phyloP scores from a whole-genome alignment of 2,797 vertebrate species.

The Pampus argenteus region DNA sequence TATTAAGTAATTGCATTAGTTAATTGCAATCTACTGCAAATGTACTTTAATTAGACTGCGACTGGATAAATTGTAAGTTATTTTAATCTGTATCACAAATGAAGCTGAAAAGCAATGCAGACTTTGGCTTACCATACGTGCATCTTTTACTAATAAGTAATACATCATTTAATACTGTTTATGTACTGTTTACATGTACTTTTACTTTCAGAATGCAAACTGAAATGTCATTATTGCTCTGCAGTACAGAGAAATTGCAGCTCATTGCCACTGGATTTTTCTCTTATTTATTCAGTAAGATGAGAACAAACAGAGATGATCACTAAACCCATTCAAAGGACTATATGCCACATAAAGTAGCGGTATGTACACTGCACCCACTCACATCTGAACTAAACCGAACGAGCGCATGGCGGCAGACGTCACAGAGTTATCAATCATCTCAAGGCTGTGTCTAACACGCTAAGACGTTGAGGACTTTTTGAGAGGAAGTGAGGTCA shows the following conservation, averaged over 20 bases:
- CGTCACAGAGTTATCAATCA: conserved; percentile 35
- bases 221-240: conserved; percentile 22
- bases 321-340: conserved; percentile 10
- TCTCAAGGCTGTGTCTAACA: conserved; percentile 36
- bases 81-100: conserved; percentile 35
- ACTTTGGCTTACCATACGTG: conserved; percentile 11
- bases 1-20: conserved; percentile 41
- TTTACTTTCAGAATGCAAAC: conserved; percentile 6
- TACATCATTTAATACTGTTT: background rate
- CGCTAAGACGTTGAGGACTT: conserved; percentile 42
- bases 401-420: conserved; percentile 19
- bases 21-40: conserved; percentile 50
- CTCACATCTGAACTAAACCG: conserved; percentile 14
- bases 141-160: conserved; percentile 23
- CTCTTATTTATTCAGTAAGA: conserved; percentile 40
- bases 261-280: conserved; percentile 33
- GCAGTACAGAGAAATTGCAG: conserved; percentile 12
- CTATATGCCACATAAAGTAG: background rate
- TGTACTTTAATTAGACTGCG: conserved; percentile 39
- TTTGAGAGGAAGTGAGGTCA: conserved; percentile 34
- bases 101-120: conserved; percentile 14
- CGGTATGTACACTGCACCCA: conserved; percentile 2
- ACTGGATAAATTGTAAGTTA: conserved; percentile 19
- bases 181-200: conserved; percentile 14
- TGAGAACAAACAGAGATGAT: conserved; percentile 41